These are phyloP conservation scores for Drosophila anceps DNA, from an alignment of 2,888 invertebrate genomes.

Conservation along the genomic window DNA sequence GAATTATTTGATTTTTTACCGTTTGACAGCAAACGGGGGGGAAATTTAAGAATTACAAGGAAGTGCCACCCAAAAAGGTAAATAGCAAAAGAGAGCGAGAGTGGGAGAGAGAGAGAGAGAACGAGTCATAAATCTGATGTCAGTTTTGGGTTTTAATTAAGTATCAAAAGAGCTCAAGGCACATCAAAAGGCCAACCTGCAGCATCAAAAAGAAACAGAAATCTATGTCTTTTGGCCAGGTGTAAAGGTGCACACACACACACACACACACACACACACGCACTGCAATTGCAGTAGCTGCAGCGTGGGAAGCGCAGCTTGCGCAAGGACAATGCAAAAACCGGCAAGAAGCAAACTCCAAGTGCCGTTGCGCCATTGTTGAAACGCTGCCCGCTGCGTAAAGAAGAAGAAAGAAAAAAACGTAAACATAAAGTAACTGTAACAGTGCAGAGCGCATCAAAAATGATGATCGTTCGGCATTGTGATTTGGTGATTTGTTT, in stretches of 20 bases:
- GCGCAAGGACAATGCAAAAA: constrained; percentile 76
- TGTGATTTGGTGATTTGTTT: constrained; percentile 55
- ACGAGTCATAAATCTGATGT: constrained; percentile 74
- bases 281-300: constrained; percentile 12
- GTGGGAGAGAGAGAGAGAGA: background rate
- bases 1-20: constrained; percentile 71
- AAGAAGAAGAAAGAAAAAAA: background rate
- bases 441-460: constrained; percentile 35
- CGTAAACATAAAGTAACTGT: constrained; percentile 58
- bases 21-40: constrained; percentile 61
- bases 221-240: constrained; percentile 61
- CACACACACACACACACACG: background rate
- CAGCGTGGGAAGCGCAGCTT: constrained; percentile 79
- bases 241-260: constrained; percentile 47
- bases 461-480: constrained; percentile 52
- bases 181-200: constrained; percentile 64
- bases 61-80: constrained; percentile 65
- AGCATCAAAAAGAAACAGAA: constrained; percentile 37
- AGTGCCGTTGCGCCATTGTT: constrained; percentile 73
- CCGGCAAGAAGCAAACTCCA: constrained; percentile 39
- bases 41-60: constrained; percentile 62
- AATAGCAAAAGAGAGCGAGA: background rate
- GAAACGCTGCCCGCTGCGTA: constrained; percentile 70
- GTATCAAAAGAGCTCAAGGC: constrained; percentile 43
- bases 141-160: constrained; percentile 76